phyloP scores from a whole-genome alignment of 2,888 invertebrate genomes.

The Neoascia interrupta region DNA sequence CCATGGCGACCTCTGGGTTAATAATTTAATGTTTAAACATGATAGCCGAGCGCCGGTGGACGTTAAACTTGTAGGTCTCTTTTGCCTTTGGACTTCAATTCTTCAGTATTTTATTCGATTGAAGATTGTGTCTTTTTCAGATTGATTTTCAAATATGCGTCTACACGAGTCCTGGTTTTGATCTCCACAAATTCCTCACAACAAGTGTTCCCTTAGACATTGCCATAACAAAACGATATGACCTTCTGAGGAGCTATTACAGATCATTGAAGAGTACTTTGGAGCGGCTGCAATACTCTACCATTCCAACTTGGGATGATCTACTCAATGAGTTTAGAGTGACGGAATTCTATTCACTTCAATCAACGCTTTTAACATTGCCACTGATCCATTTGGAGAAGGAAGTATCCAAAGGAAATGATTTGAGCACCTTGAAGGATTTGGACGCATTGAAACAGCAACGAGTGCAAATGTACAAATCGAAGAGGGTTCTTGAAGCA shows the following conservation, averaged over 20 bases:
- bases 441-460: not conserved
- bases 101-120: conserved; percentile 53
- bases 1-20: conserved; percentile 81
- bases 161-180: conserved; percentile 77
- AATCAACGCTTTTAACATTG: conserved; percentile 5
- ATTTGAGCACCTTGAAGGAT: conserved; percentile 1
- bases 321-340: conserved; percentile 71
- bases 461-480: conserved; percentile 5
- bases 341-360: conserved; percentile 42
- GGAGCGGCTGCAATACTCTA: conserved; percentile 61
- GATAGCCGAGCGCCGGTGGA: conserved; percentile 59
- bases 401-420: conserved; percentile 9
- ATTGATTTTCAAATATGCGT: conserved; percentile 76
- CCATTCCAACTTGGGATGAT: conserved; percentile 73
- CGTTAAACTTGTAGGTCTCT: conserved; percentile 3
- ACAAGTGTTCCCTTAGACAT: conserved; percentile 75
- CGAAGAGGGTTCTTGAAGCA: not conserved
- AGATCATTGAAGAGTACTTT: conserved; percentile 70
- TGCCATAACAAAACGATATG: conserved; percentile 72
- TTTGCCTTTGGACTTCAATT: too few relatives aligned
- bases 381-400: conserved; percentile 13
- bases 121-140: too few relatives aligned
- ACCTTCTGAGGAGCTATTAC: conserved; percentile 36
- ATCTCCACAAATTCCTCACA: conserved; percentile 78
- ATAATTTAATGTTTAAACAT: conserved; percentile 80